phyloP scores from a whole-genome alignment of 2,113 vertebrate species.

The Telmatochromis sp. region DNA sequence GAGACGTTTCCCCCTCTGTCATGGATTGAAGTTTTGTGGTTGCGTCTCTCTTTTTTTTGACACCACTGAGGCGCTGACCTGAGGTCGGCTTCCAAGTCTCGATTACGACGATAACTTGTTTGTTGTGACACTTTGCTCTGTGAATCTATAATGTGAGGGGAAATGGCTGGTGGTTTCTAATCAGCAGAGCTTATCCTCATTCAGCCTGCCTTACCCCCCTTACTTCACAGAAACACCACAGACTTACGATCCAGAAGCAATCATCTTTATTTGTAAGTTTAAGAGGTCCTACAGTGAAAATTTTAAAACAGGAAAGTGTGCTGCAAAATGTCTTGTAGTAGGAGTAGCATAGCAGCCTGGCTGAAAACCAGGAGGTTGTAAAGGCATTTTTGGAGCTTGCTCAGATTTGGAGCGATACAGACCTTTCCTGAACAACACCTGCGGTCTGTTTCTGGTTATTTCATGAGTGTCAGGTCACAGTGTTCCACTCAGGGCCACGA shows the following conservation, averaged over 20 bases:
- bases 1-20: background rate
- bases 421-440: slow-evolving; percentile 29
- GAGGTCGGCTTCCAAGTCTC: background rate
- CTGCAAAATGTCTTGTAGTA: background rate
- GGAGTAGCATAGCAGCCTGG: background rate
- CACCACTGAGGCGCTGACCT: background rate
- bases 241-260: background rate
- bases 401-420: background rate
- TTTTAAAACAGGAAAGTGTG: background rate
- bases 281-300: background rate
- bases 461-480: slow-evolving; percentile 4
- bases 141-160: background rate
- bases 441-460: slow-evolving; percentile 27
- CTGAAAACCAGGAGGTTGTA: background rate
- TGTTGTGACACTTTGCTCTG: background rate
- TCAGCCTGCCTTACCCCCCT: background rate
- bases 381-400: background rate
- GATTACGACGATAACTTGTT: background rate
- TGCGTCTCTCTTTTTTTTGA: background rate
- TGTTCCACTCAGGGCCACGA: background rate
- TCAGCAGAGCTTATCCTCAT: background rate
- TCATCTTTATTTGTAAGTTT: background rate
- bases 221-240: background rate
- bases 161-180: background rate
- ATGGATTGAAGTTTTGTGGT: background rate